Conservation (phyloP, 1,140 invertebrate genomes). For the Papilio polyxenes region DNA sequence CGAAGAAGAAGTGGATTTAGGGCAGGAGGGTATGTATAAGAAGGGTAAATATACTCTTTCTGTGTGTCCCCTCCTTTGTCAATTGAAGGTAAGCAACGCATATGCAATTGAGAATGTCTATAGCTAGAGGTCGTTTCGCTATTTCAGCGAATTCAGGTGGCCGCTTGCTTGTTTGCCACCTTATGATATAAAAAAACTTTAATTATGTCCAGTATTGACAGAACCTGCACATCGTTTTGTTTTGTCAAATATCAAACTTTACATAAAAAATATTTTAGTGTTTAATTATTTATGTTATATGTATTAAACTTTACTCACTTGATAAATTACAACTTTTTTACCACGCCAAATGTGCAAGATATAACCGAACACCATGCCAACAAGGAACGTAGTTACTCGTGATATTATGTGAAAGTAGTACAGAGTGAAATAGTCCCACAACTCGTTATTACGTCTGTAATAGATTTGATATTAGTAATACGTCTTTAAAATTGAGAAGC, state of each 20-base stretch:
- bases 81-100: too few species aligned
- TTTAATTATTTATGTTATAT: not conserved
- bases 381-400: conserved; percentile 48
- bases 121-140: too few species aligned
- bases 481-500: not conserved
- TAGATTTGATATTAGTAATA: not conserved
- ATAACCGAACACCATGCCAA: conserved; percentile 56
- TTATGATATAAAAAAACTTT: too few species aligned
- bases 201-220: not conserved
- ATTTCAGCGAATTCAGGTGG: too few species aligned
- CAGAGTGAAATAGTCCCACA: conserved; percentile 41
- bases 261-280: not conserved
- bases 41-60: too few species aligned
- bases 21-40: too few species aligned
- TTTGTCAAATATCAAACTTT: not conserved
- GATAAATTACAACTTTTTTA: conserved; percentile 36
- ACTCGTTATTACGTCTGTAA: conserved; percentile 45
- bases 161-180: too few species aligned
- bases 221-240: not conserved
- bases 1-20: not conserved
- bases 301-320: not conserved
- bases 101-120: too few species aligned
- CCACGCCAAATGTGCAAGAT: conserved; percentile 49
- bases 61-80: too few species aligned
- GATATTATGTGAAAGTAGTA: conserved; percentile 56